Evolutionary conservation across 92 coral and sea anemone genomes (phyloP), one percentile per base, ranked within the genome.

Genomic region (Porites cylindrica): DNA sequence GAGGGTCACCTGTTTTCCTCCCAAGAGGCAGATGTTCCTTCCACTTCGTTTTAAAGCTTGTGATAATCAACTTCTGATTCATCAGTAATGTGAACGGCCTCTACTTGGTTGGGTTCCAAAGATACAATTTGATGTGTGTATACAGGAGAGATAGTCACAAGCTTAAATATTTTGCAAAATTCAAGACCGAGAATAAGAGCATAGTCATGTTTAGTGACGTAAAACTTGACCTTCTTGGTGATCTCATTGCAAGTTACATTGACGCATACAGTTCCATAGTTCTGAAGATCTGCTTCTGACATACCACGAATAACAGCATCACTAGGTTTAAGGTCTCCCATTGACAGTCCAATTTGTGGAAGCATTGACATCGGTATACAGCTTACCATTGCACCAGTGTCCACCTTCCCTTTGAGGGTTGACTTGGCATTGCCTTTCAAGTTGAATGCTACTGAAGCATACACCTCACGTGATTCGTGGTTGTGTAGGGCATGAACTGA

Each of bases 161-260:
- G 76, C 82, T 89, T 75, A 85, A 92, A 89, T 18, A 72, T 85
- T 76, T 86, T 89, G 75, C 93, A 93, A 69, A 90, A 78, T 71
- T 26, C 96, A 62, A 90, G 90, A 20, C 90, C 96, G 78, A 93
- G 92, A 58, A 93, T 85, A 62, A 93, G 90, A 82, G 92, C 90
- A 88, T 71, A 88, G 24, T 85, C 88, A 29, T 72, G 75, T 76
- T 90, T 93, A 26, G 94, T 93, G 63, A 83, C 92, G 79, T 88
- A 93, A 79, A 93, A 88, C 64, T 77, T 93, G 17, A 88, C 54
- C 63, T 72, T 86, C 79, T 91, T 86, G 59, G 91, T 90, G 79
- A 87, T 88, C 78, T 70, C 38, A 70, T 93, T 90, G 83, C 90
- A 84, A 38, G 92, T 87, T 70, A 93, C 77, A 14, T 70, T 91